Evolutionary conservation across 2,888 invertebrate genomes (phyloP), one percentile per base, ranked within the genome.

Genomic region (Tethea ocularis): DNA sequence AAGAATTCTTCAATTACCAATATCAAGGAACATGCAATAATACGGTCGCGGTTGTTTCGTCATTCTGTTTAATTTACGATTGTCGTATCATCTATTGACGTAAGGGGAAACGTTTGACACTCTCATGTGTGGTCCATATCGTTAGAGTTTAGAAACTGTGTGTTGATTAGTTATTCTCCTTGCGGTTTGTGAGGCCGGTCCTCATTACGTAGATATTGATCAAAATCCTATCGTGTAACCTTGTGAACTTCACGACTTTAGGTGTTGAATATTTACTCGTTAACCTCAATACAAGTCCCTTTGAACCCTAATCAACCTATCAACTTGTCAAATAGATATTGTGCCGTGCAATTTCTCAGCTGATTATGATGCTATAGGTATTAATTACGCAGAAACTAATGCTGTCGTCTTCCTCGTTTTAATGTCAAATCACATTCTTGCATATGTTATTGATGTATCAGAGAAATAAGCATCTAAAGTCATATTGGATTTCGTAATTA

Each of bases 201-300:
- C 83, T 89, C 86, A 84, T 88, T 88, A 88, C 77, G 75, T 69
- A 77, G 83, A 84, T 85, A 82, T 84, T 80, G 88, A 89, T 88
- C 86, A n/a, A 83, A 83, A 78, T 74, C 80, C 78, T 80, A 82
- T 79, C 81, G 76, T 69, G 70, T 75, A 76, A 83, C 84, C 84
- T 79, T 74, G 71, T 72, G 84, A 80, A 82, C 83, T 82, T 82
- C 84, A 85, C 86, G 83, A 86, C 71, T 60, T 61, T 57, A 72
- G 69, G 61, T 71, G 72, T 73, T 74, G 73, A 72, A 76, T 72
- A 71, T 78, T 75, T 75, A 75, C 77, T 79, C 71, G 77, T 78
- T 82, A 81, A 71, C 78, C 73, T 71, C 64, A 56, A 56, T 56
- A 8, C 29, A 20, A 17, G 56, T 51, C 15, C 23, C 41, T 46